Conservation (phyloP, 2,113 vertebrate species). For the Parus major region DNA sequence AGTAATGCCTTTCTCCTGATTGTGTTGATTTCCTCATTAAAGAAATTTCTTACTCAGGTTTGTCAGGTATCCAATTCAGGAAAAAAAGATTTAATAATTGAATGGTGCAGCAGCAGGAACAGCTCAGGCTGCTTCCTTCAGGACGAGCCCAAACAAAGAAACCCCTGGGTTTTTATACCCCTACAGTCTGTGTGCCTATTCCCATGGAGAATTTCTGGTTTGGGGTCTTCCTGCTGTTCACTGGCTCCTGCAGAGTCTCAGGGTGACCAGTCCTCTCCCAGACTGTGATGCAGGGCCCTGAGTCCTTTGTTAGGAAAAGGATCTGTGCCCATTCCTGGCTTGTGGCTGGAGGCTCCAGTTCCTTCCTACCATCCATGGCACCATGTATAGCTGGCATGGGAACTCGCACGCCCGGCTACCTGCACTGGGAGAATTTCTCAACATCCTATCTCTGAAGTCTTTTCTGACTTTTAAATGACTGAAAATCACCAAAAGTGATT, state of each 20-base stretch:
- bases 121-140: neutral
- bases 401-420: neutral
- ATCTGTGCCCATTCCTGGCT: neutral
- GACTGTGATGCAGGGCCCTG: neutral
- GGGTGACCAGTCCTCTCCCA: neutral
- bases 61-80: neutral
- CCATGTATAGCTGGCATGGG: neutral
- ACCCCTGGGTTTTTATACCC: neutral
- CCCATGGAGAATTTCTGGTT: neutral
- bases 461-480: neutral
- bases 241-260: neutral
- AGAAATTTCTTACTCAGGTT: neutral
- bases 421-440: neutral
- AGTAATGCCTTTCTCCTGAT: neutral
- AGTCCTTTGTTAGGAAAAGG: neutral
- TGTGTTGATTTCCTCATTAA: neutral
- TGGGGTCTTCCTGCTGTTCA: neutral
- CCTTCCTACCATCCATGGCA: neutral
- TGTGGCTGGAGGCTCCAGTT: neutral
- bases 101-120: neutral
- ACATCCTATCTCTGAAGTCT: neutral
- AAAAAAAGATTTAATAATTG: neutral
- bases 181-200: neutral
- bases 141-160: fast-evolving
- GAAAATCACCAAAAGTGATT: neutral